These are phyloP conservation scores for Umimayanthus chanpuru DNA, from an alignment of 92 coral and sea anemone species.

Conservation along the genomic window DNA sequence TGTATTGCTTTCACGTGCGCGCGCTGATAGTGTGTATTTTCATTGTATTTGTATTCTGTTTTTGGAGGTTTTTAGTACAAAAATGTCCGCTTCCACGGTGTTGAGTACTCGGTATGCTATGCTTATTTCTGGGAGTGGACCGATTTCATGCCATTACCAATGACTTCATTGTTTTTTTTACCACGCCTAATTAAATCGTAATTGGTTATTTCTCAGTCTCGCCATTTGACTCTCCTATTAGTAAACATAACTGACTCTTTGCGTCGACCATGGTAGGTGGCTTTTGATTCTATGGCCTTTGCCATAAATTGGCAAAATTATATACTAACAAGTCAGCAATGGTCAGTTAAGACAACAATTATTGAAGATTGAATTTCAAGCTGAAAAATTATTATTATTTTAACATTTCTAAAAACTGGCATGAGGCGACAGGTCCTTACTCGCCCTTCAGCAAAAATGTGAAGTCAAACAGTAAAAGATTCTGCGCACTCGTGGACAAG, in stretches of 20 bases:
- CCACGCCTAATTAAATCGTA: slow-evolving; percentile 9
- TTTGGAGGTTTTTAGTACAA: slow-evolving; percentile 50
- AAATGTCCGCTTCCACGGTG: slow-evolving; percentile 45
- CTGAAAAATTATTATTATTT: no score
- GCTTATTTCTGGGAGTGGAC: slow-evolving; percentile 30
- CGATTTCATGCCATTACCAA: slow-evolving; percentile 38
- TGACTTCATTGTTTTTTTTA: slow-evolving; percentile 23
- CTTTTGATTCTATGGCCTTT: neutral
- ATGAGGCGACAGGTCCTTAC: no score
- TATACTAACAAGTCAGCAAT: no score
- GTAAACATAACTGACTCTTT: slow-evolving; percentile 4
- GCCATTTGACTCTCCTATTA: neutral
- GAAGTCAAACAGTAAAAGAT: no score
- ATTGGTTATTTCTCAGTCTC: slow-evolving; percentile 9
- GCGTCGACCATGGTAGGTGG: slow-evolving; percentile 15
- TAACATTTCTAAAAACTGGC: no score
- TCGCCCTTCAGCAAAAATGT: no score
- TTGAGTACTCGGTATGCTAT: slow-evolving; percentile 17
- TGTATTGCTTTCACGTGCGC: slow-evolving; percentile 40
- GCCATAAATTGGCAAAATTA: slow-evolving; percentile 18
- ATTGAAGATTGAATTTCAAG: no score
- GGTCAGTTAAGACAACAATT: no score
- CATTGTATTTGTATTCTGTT: slow-evolving; percentile 32
- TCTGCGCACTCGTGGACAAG: no score
- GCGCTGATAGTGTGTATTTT: slow-evolving; percentile 44